Base-by-base conservation (phyloP, 2,888 invertebrate species). In the Anticlea derivata region DNA sequence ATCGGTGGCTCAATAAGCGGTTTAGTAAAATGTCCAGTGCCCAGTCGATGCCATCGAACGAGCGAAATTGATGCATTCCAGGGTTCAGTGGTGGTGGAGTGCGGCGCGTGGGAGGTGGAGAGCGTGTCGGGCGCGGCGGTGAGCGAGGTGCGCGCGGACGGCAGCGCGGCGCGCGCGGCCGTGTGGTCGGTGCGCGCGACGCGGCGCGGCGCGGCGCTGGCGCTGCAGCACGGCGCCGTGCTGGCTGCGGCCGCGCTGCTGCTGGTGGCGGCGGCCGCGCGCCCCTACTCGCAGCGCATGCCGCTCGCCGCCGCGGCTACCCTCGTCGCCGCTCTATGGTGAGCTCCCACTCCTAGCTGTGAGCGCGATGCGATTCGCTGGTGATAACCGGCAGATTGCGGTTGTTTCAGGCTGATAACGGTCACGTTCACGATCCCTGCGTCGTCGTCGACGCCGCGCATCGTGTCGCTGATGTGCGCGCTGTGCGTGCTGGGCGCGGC, bases 301-400 rank as follows among this genome's bases (percentile, higher is more conserved):
- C 74, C 86, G 37, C 74, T 86, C n/a, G 81, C 78, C 7, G 85
- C 81, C 0, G 66, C 71, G 30, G 79, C 86, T 1, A 74, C 87
- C 0, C 71, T 85, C 47, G 70, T 66, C 3, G 66, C 80, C 1
- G 72, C 83, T 0, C 54, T 86, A 0, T 88, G 86, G 88, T 86
- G 0, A 46, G 52, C 56, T 49, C 2, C 12, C 6, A 10, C 2
- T 17, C 17, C 2, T 17, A 2, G 17, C 17, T 3, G 17, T 17
- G 2, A 17, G 17, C 17, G 4, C 17, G 2, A n/a, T 17, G 2
- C 4, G 17, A 17, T n/a, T n/a, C 17, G 17, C 4, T 3, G 17
- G 17, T 17, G 4, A 4, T 17, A 2, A 3, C 4, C 2, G 17
- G 2, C 4, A 17, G 4, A 10, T 1, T 29, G 11, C 5, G 5